A percentile compares a stretch with the other conserved stretches of the same genome.
These are phyloP conservation scores for Pygmarrhopalites habei DNA, from an alignment of 1,140 invertebrate species.

Conservation along the genomic window DNA sequence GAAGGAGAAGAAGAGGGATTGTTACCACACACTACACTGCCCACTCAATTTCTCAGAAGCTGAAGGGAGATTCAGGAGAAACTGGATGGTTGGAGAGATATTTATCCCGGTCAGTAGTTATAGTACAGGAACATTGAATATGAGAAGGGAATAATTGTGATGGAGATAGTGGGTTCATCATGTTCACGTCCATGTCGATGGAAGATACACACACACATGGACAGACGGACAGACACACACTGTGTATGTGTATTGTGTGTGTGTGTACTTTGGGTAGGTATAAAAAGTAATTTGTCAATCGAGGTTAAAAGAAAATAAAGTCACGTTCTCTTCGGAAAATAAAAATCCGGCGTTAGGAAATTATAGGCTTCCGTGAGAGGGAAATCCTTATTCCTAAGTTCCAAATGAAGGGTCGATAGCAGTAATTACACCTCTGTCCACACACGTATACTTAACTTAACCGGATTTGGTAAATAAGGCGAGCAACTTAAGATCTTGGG, in stretches of 20 bases:
- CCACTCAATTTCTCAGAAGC: too few relatives aligned
- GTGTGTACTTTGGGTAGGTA: too few relatives aligned
- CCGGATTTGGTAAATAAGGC: slow-evolving; percentile 37
- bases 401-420: slow-evolving; percentile 34
- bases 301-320: slow-evolving; percentile 37
- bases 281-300: slow-evolving; percentile 38
- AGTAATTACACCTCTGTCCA: slow-evolving; percentile 32
- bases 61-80: too few relatives aligned
- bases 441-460: slow-evolving; percentile 35
- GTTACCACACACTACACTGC: too few relatives aligned
- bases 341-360: slow-evolving; percentile 37
- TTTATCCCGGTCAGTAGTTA: too few relatives aligned
- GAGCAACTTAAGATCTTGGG: slow-evolving; percentile 4
- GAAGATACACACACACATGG: not conserved
- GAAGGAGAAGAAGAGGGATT: too few relatives aligned
- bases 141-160: too few relatives aligned
- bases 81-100: too few relatives aligned
- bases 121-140: too few relatives aligned
- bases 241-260: too few relatives aligned
- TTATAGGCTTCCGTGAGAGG: slow-evolving; percentile 35
- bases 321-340: slow-evolving; percentile 36
- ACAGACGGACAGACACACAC: too few relatives aligned
- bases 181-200: not conserved
- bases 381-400: slow-evolving; percentile 28
- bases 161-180: not conserved